These are phyloP conservation scores for Trochalopteron elliotii DNA, from an alignment of 2,113 vertebrate species.

Conservation along the genomic window DNA sequence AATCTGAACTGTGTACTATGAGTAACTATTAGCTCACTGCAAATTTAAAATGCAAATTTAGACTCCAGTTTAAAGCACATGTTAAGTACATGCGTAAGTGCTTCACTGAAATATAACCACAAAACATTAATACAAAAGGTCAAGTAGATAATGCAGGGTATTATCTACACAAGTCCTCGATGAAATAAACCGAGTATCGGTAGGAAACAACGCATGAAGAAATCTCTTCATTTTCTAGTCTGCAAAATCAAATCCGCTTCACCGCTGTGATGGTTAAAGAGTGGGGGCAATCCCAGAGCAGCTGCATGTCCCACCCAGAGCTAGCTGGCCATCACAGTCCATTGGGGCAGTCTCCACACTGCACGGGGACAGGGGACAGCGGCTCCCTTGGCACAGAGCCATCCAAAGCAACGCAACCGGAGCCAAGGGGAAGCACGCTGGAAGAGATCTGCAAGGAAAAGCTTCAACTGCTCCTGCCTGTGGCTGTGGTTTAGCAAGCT, in stretches of 20 bases:
- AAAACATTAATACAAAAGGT: slow-evolving; percentile 37
- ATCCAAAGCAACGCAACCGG: not conserved
- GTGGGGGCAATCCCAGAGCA: not conserved
- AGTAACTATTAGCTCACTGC: slow-evolving; percentile 36
- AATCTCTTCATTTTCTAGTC: not conserved
- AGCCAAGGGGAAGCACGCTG: not conserved
- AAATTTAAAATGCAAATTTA: slow-evolving; percentile 43
- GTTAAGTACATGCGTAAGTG: slow-evolving; percentile 42
- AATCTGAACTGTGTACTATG: slow-evolving; percentile 24
- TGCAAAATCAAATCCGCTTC: not conserved
- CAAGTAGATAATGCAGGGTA: slow-evolving; percentile 20
- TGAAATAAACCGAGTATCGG: not conserved
- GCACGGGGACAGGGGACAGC: not conserved
- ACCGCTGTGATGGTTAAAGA: not conserved
- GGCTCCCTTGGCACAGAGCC: not conserved
- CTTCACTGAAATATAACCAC: slow-evolving; percentile 32
- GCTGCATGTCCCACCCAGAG: not conserved
- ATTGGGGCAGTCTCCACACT: not conserved
- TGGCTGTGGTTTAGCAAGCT: not conserved
- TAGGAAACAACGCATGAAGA: not conserved
- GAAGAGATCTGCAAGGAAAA: not conserved
- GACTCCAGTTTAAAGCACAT: slow-evolving; percentile 55
- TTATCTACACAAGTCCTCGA: slow-evolving; percentile 25
- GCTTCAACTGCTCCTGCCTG: not conserved
- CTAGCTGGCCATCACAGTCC: not conserved